phyloP scores from a whole-genome alignment of 2,888 invertebrate species.

The Pseudoips prasinana region DNA sequence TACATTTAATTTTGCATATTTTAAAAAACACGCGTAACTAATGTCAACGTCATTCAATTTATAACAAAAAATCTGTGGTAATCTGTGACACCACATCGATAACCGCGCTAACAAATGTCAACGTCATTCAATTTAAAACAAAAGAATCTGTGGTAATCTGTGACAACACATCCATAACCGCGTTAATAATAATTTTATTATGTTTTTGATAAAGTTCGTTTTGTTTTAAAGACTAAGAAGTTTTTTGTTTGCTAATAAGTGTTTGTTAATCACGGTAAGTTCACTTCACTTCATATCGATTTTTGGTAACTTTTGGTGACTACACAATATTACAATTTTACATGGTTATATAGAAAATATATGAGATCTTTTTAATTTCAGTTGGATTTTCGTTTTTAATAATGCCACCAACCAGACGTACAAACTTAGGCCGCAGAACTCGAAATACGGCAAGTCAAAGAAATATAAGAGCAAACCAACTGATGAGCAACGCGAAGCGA shows the following conservation, averaged over 20 bases:
- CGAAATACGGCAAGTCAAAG: constrained; percentile 21
- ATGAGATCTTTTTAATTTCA: constrained; percentile 8
- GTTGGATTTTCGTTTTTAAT: constrained; percentile 15
- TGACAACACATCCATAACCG: constrained; percentile 6
- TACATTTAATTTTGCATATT: constrained; percentile 1
- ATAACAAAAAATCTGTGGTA: constrained; percentile 3
- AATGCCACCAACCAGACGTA: constrained; percentile 14
- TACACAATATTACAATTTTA: constrained; percentile 8
- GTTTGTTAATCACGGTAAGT: constrained; percentile 9
- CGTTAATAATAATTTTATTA: constrained; percentile 6
- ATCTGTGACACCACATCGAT: constrained; percentile 1
- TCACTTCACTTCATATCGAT: constrained; percentile 7
- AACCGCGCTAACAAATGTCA: constrained; percentile 1
- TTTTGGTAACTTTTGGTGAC: constrained; percentile 8
- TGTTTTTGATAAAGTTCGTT: constrained; percentile 9
- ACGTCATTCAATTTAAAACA: constrained; percentile 2
- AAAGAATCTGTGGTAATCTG: constrained; percentile 4
- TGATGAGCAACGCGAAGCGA: constrained; percentile 24
- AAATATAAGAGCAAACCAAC: constrained; percentile 25
- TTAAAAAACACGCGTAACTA: constrained; percentile 3
- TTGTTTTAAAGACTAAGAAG: constrained; percentile 10
- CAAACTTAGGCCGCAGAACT: constrained; percentile 16
- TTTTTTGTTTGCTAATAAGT: constrained; percentile 10
- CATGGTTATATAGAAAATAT: constrained; percentile 7
- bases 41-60: constrained; percentile 4